A percentile compares a stretch with the other conserved stretches of the same genome.
phyloP scores from a whole-genome alignment of 2,888 invertebrate species.

The Epirrhoe alternata region DNA sequence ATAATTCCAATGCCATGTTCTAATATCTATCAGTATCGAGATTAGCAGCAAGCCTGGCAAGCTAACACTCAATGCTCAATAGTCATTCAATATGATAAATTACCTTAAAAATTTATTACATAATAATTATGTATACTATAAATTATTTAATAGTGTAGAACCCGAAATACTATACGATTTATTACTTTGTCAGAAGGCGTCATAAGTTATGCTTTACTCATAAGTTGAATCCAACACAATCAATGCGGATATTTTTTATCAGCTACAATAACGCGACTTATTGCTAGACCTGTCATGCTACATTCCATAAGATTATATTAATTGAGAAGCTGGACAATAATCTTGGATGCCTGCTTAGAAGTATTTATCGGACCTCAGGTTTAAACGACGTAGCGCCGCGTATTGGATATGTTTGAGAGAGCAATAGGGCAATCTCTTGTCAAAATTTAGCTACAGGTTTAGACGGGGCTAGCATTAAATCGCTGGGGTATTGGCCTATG shows the following conservation, averaged over 20 bases:
- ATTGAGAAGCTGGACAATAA: background rate
- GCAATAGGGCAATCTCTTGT: background rate
- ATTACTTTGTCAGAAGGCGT: slow-evolving; percentile 12
- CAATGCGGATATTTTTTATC: background rate
- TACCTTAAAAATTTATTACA: background rate
- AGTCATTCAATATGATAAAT: background rate
- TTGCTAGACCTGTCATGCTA: background rate
- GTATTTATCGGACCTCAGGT: background rate
- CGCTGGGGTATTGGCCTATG: background rate
- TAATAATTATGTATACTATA: background rate
- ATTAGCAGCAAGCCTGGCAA: background rate
- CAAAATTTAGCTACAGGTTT: background rate
- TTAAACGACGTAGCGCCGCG: too few species aligned
- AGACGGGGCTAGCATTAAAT: slow-evolving; percentile 5
- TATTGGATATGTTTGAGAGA: background rate
- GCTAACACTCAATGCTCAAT: background rate
- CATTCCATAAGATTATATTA: background rate
- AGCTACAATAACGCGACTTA: background rate
- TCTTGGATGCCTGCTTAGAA: background rate
- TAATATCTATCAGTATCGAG: background rate
- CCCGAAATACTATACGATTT: slow-evolving; percentile 2
- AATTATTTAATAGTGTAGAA: background rate
- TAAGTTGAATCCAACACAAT: background rate
- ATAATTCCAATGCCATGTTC: background rate
- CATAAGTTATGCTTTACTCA: slow-evolving; percentile 10